phyloP scores from a whole-genome alignment of 2,888 invertebrate genomes.

The Drosophila subsilvestris region DNA sequence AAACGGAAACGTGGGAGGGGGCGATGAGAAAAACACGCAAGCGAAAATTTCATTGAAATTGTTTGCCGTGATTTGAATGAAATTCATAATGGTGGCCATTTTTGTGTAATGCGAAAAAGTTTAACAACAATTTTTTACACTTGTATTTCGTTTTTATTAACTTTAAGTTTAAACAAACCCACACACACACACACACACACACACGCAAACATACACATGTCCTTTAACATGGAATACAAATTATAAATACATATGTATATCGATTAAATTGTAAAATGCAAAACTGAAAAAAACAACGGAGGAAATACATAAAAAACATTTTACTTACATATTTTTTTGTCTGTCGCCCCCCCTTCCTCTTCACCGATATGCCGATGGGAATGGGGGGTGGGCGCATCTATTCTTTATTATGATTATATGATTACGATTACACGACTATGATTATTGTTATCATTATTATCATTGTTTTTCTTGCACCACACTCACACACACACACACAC shows the following conservation, averaged over 20 bases:
- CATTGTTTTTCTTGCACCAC: constrained; percentile 53
- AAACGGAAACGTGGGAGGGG: constrained; percentile 19
- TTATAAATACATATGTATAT: not conserved
- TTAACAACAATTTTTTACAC: constrained; percentile 75
- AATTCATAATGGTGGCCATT: constrained; percentile 84
- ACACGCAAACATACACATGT: constrained; percentile 28
- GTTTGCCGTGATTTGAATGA: constrained; percentile 82
- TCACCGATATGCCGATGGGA: not conserved
- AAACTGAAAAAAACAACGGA: constrained; percentile 25
- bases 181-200: constrained; percentile 44
- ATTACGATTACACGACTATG: constrained; percentile 42
- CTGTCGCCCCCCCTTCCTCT: constrained; percentile 19
- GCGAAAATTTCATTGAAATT: constrained; percentile 76
- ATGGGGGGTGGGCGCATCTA: constrained; percentile 13
- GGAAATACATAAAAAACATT: constrained; percentile 19
- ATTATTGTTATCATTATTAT: constrained; percentile 54
- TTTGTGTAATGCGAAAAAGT: constrained; percentile 73
- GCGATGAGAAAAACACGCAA: constrained; percentile 47
- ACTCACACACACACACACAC: constrained; percentile 25
- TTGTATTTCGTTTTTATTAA: constrained; percentile 79
- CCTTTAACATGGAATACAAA: not conserved
- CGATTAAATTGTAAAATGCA: constrained; percentile 35
- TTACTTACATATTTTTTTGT: constrained; percentile 35
- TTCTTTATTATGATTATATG: constrained; percentile 51
- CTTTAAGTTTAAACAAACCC: constrained; percentile 61